phyloP scores from a whole-genome alignment of 2,113 vertebrate species.

The Seriola rivoliana region DNA sequence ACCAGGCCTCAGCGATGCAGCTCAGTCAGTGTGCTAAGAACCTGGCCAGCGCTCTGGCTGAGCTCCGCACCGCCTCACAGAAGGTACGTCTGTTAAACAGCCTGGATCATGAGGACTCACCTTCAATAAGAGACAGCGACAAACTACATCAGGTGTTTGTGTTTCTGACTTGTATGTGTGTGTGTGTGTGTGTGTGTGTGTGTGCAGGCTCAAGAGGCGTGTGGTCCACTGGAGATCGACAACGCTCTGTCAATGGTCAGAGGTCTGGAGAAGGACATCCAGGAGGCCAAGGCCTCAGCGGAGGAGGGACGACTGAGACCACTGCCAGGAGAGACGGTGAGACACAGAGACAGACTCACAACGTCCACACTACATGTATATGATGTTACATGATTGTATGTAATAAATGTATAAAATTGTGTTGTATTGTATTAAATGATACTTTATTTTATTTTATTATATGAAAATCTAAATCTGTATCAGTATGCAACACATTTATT shows the following conservation, averaged over 20 bases:
- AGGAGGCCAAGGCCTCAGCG: conserved; percentile 93
- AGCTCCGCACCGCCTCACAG: conserved; percentile 94
- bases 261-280: conserved; percentile 92
- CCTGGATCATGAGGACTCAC: too few species aligned
- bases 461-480: too few species aligned
- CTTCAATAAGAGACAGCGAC: too few species aligned
- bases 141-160: too few species aligned
- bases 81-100: conserved; percentile 84
- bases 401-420: too few species aligned
- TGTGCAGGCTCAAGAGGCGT: conserved; percentile 94
- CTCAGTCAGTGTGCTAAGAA: conserved; percentile 98
- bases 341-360: conserved; percentile 18
- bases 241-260: conserved; percentile 92
- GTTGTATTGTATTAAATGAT: too few species aligned
- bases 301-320: conserved; percentile 92
- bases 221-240: conserved; percentile 96
- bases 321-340: conserved; percentile 94
- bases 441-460: too few species aligned
- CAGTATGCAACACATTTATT: too few species aligned
- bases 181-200: conserved; percentile 10
- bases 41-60: conserved; percentile 91
- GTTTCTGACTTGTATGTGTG: too few species aligned
- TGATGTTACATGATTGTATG: too few species aligned
- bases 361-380: too few species aligned
- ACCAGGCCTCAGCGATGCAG: conserved; percentile 97